Evolutionary conservation across 2,797 vertebrate species (phyloP).

Genomic region (Hozukius guyotensis): DNA sequence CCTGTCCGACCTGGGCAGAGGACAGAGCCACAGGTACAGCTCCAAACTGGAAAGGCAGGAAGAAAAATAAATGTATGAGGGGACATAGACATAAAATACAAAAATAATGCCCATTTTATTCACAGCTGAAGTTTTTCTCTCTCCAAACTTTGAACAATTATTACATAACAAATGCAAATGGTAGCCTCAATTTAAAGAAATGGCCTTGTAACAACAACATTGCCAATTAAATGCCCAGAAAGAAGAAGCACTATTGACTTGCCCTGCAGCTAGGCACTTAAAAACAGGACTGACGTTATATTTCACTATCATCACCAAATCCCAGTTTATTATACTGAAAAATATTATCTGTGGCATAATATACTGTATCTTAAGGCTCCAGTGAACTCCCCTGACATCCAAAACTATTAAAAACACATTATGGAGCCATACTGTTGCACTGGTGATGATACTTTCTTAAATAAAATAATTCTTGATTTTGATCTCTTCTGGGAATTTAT

Average conservation of each 20-base stretch:
- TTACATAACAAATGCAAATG: background rate
- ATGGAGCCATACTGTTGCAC: background rate
- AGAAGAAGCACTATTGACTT: background rate
- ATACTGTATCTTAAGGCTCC: background rate
- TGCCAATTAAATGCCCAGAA: background rate
- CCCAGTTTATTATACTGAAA: background rate
- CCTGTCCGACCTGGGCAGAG: constrained; percentile 33
- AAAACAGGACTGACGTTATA: background rate
- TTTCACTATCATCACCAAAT: background rate
- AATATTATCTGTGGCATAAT: background rate
- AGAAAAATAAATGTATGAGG: background rate
- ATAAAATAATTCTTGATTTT: background rate
- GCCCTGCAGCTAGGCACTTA: background rate
- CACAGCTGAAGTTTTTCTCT: background rate
- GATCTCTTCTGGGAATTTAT: background rate
- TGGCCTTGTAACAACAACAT: background rate
- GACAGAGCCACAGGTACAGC: constrained; percentile 45
- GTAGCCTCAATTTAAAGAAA: background rate
- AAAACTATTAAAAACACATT: background rate
- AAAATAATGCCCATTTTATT: background rate
- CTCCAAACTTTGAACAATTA: background rate
- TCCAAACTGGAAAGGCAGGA: constrained; percentile 51
- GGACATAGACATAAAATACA: background rate
- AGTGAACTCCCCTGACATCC: background rate
- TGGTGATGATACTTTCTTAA: background rate